A percentile compares a stretch with the other conserved stretches of the same genome.
Evolutionary conservation across 1,140 invertebrate species (phyloP).

Genomic region (Drosophila subobscura): DNA sequence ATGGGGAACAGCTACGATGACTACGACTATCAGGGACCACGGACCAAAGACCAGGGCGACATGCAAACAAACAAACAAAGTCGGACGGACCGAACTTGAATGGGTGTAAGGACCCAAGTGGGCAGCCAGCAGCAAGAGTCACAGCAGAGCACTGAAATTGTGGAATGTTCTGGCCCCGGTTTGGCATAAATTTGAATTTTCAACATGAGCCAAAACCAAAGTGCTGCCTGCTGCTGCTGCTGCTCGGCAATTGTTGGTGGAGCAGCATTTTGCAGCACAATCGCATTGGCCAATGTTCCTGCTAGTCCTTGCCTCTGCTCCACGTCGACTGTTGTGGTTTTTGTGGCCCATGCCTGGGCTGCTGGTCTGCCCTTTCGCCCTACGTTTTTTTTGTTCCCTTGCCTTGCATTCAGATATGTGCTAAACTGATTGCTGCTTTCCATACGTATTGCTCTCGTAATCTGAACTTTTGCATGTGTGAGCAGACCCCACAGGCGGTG

Average conservation of each 20-base stretch:
- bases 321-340: constrained; percentile 46
- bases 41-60: constrained; percentile 26
- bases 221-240: constrained; percentile 14
- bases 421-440: constrained; percentile 69
- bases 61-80: constrained; percentile 52
- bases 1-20: background rate
- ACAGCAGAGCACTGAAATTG: constrained; percentile 28
- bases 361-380: constrained; percentile 16
- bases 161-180: constrained; percentile 44
- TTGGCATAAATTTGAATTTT: constrained; percentile 76
- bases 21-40: constrained; percentile 16
- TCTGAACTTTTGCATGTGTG: constrained; percentile 69
- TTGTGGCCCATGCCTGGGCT: constrained; percentile 38
- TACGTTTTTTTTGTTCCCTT: constrained; percentile 10
- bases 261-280: constrained; percentile 31
- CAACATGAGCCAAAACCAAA: constrained; percentile 44
- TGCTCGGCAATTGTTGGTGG: constrained; percentile 36
- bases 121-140: constrained; percentile 2
- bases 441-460: constrained; percentile 44
- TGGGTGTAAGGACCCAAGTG: background rate
- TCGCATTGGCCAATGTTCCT: constrained; percentile 26
- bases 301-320: background rate
- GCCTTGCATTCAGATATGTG: constrained; percentile 42
- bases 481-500: constrained; percentile 19
- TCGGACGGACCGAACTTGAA: constrained; percentile 1